Evolutionary conservation across 64 coral and sea anemone species (phyloP), one percentile per base, ranked within the genome.

Genomic region (Acropora yongei): DNA sequence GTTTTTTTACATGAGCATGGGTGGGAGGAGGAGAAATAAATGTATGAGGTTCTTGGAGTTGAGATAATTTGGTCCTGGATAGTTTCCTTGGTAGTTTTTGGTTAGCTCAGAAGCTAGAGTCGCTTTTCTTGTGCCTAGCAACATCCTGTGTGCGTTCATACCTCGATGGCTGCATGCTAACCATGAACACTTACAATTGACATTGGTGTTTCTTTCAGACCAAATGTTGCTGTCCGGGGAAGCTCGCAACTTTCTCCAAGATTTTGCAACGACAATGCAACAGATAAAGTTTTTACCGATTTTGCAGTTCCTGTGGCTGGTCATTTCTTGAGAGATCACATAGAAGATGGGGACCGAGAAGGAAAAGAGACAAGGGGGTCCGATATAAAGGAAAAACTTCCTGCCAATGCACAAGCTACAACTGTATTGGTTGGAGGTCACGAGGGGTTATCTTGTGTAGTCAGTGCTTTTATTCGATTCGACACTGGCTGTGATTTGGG

Each of bases 341-440:
- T 4, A 11, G 82, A 71, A 2, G 40, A 17, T 41, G 41, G 11
- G 1, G 14, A 19, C 6, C 41, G 43, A 41, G 7, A 39, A 8
- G 65, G 18, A 10, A 17, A 69, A 46, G 11, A 63, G 12, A 84
- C n/a, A 0, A 44, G 49, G 44, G 46, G 18, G 43, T 85, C 82
- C 1, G 61, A 85, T 30, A 87, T 95, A 57, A 74, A 71, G 18
- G 80, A 48, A 44, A 95, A 88, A 84, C 86, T 99, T 42, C 97
- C 94, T 2, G 77, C 91, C 41, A 91, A 96, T 47, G 88, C 97
- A 11, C 94, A 99, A 60, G 91, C 97, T 3, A 99, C 97, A 30
- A 99, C 97, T n/a, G 97, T 99, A 57, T 78, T 99, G 41, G 97
- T 99, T n/a, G 97, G 97, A 78, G 81, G 88, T 41, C 88, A 93